phyloP scores from a whole-genome alignment of 2,113 vertebrate genomes.

The Urocitellus parryii region DNA sequence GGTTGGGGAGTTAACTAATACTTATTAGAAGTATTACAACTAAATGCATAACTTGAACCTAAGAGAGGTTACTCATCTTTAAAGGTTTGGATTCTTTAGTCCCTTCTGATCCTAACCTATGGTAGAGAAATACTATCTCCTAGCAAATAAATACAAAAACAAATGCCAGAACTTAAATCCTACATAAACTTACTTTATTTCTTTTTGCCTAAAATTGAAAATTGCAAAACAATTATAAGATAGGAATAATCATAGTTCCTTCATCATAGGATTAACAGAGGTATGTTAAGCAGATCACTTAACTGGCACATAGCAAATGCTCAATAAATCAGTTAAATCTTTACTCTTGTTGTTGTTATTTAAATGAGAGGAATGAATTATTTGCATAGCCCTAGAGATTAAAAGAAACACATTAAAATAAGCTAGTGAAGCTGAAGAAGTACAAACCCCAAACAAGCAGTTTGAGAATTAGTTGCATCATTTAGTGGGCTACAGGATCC shows the following conservation, averaged over 20 bases:
- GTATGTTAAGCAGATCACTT: not conserved
- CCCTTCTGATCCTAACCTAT: not conserved
- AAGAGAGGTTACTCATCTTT: not conserved
- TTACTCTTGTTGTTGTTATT: not conserved
- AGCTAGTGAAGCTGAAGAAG: not conserved
- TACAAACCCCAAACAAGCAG: not conserved
- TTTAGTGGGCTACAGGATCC: not conserved
- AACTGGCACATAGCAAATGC: not conserved
- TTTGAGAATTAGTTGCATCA: not conserved
- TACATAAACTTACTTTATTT: not conserved
- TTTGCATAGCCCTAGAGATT: not conserved
- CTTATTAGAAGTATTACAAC: not conserved
- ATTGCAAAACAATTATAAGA: not conserved
- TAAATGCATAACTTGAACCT: not conserved
- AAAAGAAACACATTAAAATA: constrained; percentile 6
- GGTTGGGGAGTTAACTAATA: not conserved
- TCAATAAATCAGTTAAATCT: not conserved
- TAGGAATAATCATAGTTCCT: not conserved
- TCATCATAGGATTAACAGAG: not conserved
- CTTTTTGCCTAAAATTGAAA: constrained; percentile 7
- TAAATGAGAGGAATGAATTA: not conserved
- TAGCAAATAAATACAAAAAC: not conserved
- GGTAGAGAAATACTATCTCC: not conserved
- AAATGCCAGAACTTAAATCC: not conserved
- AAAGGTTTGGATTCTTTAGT: not conserved